Base-by-base conservation (phyloP, 2,797 vertebrate species). In the Champsocephalus gunnari region DNA sequence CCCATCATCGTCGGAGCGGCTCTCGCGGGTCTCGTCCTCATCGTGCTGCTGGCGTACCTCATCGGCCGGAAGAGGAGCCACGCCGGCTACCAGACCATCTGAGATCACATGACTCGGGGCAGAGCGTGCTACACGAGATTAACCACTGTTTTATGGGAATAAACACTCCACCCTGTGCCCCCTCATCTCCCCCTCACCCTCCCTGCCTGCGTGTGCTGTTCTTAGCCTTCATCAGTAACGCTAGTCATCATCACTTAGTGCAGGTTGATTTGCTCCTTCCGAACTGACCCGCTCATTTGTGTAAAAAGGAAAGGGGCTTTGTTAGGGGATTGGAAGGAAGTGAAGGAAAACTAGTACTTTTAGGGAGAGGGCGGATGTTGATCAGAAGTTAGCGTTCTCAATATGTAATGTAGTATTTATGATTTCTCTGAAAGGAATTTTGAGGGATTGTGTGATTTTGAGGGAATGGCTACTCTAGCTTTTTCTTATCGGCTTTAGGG, bases 71-170 rank as follows among this genome's bases (percentile, higher is more conserved):
- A 97, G 95, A 96, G 97, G 92, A 99, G 98, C 92, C 98, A 99
- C 4, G 97, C 98, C 1, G 98, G 98, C 87, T 99, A 99, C 92
- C 98, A 99, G 91, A 99, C 97, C 70, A 99, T 99, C 91, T 99
- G 95, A 97, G 82, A 51, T 78, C 77, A 34, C 53, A 5, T 44
- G 43, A 47, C 48, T 16, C 64, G 71, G 79, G 77, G 73, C 79
- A 66, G 84, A 82, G 81, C 32, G 74, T 43, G 57, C 78, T 54
- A 3, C 28, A 24, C 43, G 32, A 84, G 75, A 81, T 81, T 87
- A 89, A 93, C 90, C 91, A 88, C 88, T 69, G 79, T 89, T 86
- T 81, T 74, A 71, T 59, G 66, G 88, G 81, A 89, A 80, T 80
- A 82, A 88, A 57, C 69, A 59, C 68, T 38, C 49, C 0, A 8